These are phyloP conservation scores for Tenthredo distinguenda DNA, from an alignment of 2,888 invertebrate species.

Conservation along the genomic window DNA sequence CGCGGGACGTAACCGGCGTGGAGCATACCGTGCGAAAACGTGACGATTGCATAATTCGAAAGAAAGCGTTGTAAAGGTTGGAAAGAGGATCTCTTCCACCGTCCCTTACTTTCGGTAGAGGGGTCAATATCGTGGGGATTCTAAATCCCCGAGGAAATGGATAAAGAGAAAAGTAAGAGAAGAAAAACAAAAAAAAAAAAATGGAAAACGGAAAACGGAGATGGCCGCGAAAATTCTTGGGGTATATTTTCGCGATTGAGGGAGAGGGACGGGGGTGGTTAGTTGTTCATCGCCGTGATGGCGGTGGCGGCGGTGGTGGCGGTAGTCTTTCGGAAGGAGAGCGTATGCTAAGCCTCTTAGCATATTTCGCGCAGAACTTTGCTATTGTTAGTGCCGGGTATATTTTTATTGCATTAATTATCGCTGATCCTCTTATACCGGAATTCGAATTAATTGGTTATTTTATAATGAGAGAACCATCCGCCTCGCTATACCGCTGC, in stretches of 20 bases:
- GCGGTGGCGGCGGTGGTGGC: background rate
- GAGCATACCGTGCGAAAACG: background rate
- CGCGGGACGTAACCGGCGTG: conserved; percentile 1
- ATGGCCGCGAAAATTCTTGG: no score
- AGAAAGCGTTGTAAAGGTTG: background rate
- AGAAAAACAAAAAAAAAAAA: no score
- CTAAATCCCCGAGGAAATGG: no score
- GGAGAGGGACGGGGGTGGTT: background rate
- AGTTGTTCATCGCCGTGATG: background rate
- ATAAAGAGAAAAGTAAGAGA: no score
- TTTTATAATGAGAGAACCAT: conserved; percentile 62
- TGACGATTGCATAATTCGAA: conserved; percentile 23
- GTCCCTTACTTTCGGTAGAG: no score
- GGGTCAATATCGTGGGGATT: no score
- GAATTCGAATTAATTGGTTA: conserved; percentile 72
- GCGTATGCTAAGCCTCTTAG: conserved; percentile 69
- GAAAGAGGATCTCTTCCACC: background rate
- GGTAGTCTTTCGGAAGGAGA: background rate
- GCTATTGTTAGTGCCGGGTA: conserved; percentile 67
- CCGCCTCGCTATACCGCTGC: conserved; percentile 30
- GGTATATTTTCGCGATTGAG: background rate
- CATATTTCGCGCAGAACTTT: conserved; percentile 68
- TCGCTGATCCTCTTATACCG: conserved; percentile 72
- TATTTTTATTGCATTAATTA: conserved; percentile 74
- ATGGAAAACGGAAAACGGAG: no score